phyloP scores from a whole-genome alignment of 2,113 vertebrate genomes.

The Marcusenius ussheri region DNA sequence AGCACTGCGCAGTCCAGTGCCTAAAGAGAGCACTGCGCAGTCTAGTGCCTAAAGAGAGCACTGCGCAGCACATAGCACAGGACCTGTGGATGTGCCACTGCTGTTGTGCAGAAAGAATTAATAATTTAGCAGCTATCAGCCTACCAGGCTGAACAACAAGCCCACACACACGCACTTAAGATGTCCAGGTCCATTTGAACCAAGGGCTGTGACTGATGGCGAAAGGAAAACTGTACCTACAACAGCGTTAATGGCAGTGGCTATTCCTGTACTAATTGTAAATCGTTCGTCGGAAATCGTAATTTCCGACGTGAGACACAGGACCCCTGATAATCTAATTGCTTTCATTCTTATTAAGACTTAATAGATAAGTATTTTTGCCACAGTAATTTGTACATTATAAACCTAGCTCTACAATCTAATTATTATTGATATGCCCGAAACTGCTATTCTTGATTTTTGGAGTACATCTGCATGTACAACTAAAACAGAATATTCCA shows the following conservation, averaged over 20 bases:
- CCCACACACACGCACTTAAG: constrained; percentile 25
- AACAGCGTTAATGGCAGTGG: neutral
- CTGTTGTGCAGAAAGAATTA: constrained; percentile 43
- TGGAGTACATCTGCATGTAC: neutral
- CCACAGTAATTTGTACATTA: constrained; percentile 63
- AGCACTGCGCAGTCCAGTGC: constrained; percentile 42
- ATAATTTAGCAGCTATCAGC: constrained; percentile 63
- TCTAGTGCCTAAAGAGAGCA: constrained; percentile 37
- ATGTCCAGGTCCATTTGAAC: neutral
- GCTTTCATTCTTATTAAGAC: constrained; percentile 57
- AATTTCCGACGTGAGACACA: constrained; percentile 56
- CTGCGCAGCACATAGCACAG: constrained; percentile 50
- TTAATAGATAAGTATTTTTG: constrained; percentile 61
- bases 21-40: too few relatives aligned
- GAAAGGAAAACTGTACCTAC: neutral
- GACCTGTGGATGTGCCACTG: constrained; percentile 38
- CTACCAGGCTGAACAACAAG: constrained; percentile 48
- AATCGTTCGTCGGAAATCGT: constrained; percentile 40
- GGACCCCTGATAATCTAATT: constrained; percentile 60
- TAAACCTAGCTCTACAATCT: constrained; percentile 48
- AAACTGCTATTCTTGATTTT: neutral
- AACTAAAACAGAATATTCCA: neutral
- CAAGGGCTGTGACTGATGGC: neutral
- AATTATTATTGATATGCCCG: constrained; percentile 53
- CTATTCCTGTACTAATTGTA: neutral